Evolutionary conservation across 2,113 vertebrate genomes (phyloP).

Genomic region (Nerophis lumbriciformis): DNA sequence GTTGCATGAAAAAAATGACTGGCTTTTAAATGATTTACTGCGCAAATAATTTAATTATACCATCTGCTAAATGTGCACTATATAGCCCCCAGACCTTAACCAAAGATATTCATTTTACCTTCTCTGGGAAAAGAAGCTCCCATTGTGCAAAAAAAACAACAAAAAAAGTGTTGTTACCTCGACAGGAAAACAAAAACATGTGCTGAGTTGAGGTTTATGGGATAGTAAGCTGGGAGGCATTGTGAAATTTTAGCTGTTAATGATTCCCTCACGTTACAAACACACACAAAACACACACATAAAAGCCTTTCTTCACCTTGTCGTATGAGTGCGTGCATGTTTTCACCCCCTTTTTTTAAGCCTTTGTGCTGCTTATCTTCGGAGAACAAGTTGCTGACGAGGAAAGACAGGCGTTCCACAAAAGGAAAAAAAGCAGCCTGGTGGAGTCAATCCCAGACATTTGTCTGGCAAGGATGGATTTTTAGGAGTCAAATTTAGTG

Average conservation of each 20-base stretch:
- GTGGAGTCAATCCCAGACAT: slow-evolving; percentile 28
- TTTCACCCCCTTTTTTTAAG: not conserved
- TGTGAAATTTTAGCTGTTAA: slow-evolving; percentile 13
- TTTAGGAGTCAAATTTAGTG: slow-evolving; percentile 7
- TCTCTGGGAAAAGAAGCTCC: slow-evolving; percentile 5
- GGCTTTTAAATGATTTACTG: slow-evolving; percentile 2
- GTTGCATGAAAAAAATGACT: slow-evolving; percentile 6
- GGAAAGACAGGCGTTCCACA: slow-evolving; percentile 28
- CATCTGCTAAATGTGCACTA: slow-evolving; percentile 5
- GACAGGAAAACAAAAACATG: slow-evolving; percentile 5
- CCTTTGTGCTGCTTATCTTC: slow-evolving; percentile 36
- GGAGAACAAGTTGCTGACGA: slow-evolving; percentile 50
- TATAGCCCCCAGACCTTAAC: not conserved
- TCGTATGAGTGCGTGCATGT: not conserved
- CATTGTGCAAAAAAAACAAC: not conserved
- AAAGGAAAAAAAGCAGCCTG: slow-evolving; percentile 9
- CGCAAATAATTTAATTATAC: slow-evolving; percentile 2
- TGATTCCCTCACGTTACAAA: slow-evolving; percentile 4
- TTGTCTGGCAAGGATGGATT: slow-evolving; percentile 31
- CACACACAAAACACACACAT: not conserved
- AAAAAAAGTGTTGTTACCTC: not conserved
- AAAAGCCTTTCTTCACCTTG: slow-evolving; percentile 10
- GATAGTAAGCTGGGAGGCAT: slow-evolving; percentile 9
- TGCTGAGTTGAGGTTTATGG: slow-evolving; percentile 8
- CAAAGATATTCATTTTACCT: not conserved